phyloP scores from a whole-genome alignment of 2,113 vertebrate genomes.

The Solea solea region DNA sequence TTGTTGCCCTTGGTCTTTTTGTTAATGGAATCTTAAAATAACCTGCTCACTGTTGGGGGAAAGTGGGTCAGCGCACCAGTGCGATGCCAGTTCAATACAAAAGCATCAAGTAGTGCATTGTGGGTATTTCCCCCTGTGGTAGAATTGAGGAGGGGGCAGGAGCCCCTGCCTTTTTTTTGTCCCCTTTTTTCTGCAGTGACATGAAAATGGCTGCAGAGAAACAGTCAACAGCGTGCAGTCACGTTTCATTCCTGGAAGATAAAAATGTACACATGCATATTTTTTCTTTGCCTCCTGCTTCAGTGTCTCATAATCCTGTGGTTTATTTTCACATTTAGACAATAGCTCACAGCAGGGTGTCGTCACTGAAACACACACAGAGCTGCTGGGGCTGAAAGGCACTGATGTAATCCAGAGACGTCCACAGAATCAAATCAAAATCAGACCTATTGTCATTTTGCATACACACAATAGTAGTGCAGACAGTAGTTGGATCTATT shows the following conservation, averaged over 20 bases:
- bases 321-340: neutral
- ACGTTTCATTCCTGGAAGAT: neutral
- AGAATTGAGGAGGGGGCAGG: conserved; percentile 39
- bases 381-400: conserved; percentile 18
- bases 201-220: neutral
- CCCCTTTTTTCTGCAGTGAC: conserved; percentile 36
- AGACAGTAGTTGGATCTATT: neutral
- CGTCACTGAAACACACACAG: neutral
- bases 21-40: conserved; percentile 74
- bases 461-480: too few relatives aligned
- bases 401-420: conserved; percentile 47
- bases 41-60: conserved; percentile 37
- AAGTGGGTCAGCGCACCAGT: conserved; percentile 73
- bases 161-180: conserved; percentile 24
- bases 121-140: conserved; percentile 66
- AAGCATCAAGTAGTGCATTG: conserved; percentile 61
- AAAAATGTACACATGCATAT: neutral
- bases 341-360: conserved; percentile 4
- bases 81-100: conserved; percentile 40
- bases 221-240: neutral
- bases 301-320: neutral
- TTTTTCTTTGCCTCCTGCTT: neutral
- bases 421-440: too few relatives aligned
- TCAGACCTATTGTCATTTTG: too few relatives aligned
- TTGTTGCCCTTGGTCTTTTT: conserved; percentile 43